Percentiles rank a stretch among this genome's conserved stretches.
phyloP scores from a whole-genome alignment of 2,888 invertebrate species.

The Drosophila hamatofila region DNA sequence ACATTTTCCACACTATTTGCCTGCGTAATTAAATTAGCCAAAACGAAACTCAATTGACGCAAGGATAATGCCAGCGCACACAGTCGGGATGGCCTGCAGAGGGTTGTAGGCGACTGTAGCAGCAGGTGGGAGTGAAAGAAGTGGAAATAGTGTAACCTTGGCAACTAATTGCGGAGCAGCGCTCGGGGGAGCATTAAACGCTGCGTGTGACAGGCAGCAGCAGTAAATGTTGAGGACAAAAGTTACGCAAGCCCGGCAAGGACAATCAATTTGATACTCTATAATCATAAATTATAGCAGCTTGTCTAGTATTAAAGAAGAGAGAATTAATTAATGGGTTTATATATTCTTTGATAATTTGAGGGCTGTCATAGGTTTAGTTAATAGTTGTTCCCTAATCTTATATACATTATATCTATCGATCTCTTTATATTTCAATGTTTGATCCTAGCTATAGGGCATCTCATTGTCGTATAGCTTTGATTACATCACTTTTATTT shows the following conservation, averaged over 20 bases:
- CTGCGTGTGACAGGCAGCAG: slow-evolving; percentile 54
- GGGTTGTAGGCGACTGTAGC: background rate
- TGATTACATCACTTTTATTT: slow-evolving; percentile 5
- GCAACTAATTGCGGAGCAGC: slow-evolving; percentile 54
- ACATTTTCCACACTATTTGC: slow-evolving; percentile 52
- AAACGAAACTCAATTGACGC: slow-evolving; percentile 62
- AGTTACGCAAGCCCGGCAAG: slow-evolving; percentile 36
- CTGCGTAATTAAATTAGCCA: slow-evolving; percentile 69
- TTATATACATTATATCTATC: background rate
- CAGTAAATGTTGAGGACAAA: slow-evolving; percentile 17
- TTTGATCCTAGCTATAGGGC: background rate
- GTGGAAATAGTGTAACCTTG: slow-evolving; percentile 60
- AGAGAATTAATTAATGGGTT: background rate
- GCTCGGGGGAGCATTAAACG: slow-evolving; percentile 42
- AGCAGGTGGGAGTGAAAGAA: slow-evolving; percentile 7
- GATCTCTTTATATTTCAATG: background rate
- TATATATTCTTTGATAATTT: background rate
- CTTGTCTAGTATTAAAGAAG: too few species aligned
- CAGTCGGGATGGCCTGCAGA: background rate
- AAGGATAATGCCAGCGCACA: slow-evolving; percentile 42
- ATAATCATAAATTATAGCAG: slow-evolving; percentile 1
- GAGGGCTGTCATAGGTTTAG: too few species aligned
- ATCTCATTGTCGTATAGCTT: background rate
- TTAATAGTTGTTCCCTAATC: background rate
- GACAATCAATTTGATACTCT: slow-evolving; percentile 45